Conservation (phyloP, 2,888 invertebrate genomes). For the Sylvicola cinctus region DNA sequence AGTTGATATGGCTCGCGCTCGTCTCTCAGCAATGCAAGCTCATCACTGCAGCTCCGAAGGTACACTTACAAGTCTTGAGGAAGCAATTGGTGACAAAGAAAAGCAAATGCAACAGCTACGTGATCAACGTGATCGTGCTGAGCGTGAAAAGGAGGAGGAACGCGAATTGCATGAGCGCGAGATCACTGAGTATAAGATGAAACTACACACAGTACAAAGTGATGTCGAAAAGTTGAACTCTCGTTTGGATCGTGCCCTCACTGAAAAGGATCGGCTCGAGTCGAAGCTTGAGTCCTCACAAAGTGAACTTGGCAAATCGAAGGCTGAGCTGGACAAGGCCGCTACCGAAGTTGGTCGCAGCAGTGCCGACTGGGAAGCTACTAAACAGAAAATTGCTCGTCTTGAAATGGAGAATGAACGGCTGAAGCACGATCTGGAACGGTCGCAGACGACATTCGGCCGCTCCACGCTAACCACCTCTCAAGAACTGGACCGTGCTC, state of each 20-base stretch:
- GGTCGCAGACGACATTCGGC: conserved; percentile 66
- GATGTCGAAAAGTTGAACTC: conserved; percentile 79
- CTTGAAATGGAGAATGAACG: conserved; percentile 81
- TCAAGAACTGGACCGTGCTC: conserved; percentile 62
- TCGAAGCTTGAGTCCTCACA: conserved; percentile 82
- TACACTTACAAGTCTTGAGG: conserved; percentile 79
- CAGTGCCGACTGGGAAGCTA: conserved; percentile 46
- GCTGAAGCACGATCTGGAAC: conserved; percentile 63
- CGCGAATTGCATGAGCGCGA: conserved; percentile 82
- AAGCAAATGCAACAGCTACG: conserved; percentile 83
- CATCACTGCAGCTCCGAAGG: conserved; percentile 88
- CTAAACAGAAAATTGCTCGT: conserved; percentile 52
- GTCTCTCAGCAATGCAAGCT: conserved; percentile 81
- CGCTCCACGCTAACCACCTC: conserved; percentile 62
- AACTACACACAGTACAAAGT: conserved; percentile 73
- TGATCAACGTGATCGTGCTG: conserved; percentile 87
- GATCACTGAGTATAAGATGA: conserved; percentile 88
- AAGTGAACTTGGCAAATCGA: conserved; percentile 82
- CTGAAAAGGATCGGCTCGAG: conserved; percentile 79
- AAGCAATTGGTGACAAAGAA: conserved; percentile 90
- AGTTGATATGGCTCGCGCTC: conserved; percentile 83
- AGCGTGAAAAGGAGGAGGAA: conserved; percentile 91
- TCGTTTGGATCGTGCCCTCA: conserved; percentile 69
- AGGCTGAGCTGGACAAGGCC: conserved; percentile 82
- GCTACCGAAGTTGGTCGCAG: conserved; percentile 73